These are phyloP conservation scores for Haliclona indistincta DNA, from an alignment of 37 sponge, comb jelly and placozoan genomes.

Conservation along the genomic window DNA sequence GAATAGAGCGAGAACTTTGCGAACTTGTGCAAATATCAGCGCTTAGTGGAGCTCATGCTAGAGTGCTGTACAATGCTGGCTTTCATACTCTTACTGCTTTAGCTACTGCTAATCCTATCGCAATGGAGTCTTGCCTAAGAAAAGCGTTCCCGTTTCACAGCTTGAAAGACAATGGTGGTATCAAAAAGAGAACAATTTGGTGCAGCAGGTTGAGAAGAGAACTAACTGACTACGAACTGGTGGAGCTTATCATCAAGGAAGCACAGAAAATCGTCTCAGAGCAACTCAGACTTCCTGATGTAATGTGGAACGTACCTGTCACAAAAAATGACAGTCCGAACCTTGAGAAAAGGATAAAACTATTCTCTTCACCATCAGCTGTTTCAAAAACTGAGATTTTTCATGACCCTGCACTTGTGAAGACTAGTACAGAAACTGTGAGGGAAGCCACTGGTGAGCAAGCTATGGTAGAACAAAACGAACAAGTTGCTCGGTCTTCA, in stretches of 20 bases:
- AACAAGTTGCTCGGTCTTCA: background rate
- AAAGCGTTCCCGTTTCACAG: slow-evolving; percentile 88
- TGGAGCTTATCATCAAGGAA: slow-evolving; percentile 70
- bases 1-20: slow-evolving; percentile 91
- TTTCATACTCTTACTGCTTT: slow-evolving; percentile 79
- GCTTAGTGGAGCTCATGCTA: slow-evolving; percentile 85
- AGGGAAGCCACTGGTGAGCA: background rate
- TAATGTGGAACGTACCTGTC: too few relatives aligned
- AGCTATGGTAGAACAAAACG: background rate
- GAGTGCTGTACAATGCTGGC: slow-evolving; percentile 93
- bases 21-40: slow-evolving; percentile 89
- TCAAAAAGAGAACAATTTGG: slow-evolving; percentile 44
- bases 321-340: too few relatives aligned
- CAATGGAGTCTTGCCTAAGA: slow-evolving; percentile 71
- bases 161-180: slow-evolving; percentile 15
- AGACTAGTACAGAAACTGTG: background rate
- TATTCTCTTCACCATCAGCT: background rate
- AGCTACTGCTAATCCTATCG: slow-evolving; percentile 74
- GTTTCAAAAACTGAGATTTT: background rate
- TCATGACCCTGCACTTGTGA: background rate
- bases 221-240: slow-evolving; percentile 80
- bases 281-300: slow-evolving; percentile 47
- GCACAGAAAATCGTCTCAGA: slow-evolving; percentile 73
- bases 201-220: slow-evolving; percentile 72
- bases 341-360: background rate